Conservation (phyloP, 1,140 invertebrate genomes). For the Drosophila athabasca region DNA sequence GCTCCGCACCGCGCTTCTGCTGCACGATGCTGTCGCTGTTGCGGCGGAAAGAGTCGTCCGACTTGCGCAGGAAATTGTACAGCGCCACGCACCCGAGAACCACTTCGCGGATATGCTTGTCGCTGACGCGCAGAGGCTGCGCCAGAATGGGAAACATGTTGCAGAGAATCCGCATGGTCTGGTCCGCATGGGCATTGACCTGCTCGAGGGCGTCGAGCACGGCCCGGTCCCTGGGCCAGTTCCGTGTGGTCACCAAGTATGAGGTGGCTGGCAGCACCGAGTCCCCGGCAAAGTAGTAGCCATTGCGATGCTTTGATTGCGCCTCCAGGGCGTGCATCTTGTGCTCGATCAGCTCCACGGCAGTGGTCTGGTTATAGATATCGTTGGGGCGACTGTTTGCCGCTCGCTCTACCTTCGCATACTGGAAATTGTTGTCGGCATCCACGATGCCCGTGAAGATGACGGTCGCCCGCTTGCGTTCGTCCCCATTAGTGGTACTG, state of each 20-base stretch:
- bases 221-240: constrained; percentile 58
- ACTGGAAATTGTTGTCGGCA: constrained; percentile 76
- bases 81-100: constrained; percentile 77
- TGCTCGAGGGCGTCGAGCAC: constrained; percentile 55
- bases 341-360: constrained; percentile 67
- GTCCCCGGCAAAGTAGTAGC: constrained; percentile 72
- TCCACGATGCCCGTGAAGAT: constrained; percentile 80
- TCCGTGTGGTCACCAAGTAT: constrained; percentile 69
- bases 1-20: constrained; percentile 49
- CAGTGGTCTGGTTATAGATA: constrained; percentile 78
- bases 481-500: constrained; percentile 44
- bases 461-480: constrained; percentile 69
- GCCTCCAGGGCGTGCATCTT: constrained; percentile 62
- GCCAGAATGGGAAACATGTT: constrained; percentile 80
- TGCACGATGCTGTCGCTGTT: constrained; percentile 76
- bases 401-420: constrained; percentile 73
- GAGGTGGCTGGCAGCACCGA: constrained; percentile 64
- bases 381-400: constrained; percentile 68
- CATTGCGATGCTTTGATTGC: constrained; percentile 50
- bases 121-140: constrained; percentile 71
- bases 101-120: constrained; percentile 75
- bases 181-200: constrained; percentile 70
- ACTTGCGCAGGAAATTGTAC: constrained; percentile 82
- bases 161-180: constrained; percentile 75
- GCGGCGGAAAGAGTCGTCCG: constrained; percentile 70